Evolutionary conservation across 1,140 invertebrate genomes (phyloP), one percentile per base, ranked within the genome.

Genomic region (Zophobas atratus): DNA sequence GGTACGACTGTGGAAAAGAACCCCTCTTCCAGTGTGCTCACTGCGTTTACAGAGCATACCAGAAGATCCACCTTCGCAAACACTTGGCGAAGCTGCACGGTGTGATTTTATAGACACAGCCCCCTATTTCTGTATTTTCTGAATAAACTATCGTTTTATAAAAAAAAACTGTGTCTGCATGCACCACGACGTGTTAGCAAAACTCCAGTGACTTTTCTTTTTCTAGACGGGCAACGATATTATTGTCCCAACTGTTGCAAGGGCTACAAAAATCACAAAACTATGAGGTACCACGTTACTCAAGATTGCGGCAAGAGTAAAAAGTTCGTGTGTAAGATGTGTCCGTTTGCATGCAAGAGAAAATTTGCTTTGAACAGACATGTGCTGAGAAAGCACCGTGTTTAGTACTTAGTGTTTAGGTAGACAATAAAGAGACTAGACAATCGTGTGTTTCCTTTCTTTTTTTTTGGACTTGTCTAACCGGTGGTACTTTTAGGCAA

Each of bases 1-100:
- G 85, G 1, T 89, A 89, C 72, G 88, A 89, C 75, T 89, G 88
- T 81, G 90, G 90, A 49, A 87, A 88, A 49, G 86, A 88, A 72
- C 87, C 88, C 70, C 86, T 85, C 75, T 89, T 87, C 79, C 63
- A 55, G 56, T 82, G 82, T 63, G 38, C 77, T 33, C 76, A n/a
- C 3, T 78, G 77, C 48, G n/a, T 36, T 75, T 80, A 72, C 20
- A 51, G 48, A 38, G 46, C 70, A 20, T 72, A 72, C 38, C 70
- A 72, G 36, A 72, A 72, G 36, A 38, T 72, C 32, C 51, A 55
- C 36, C 35, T 72, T 0, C 46, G 51, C 6, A 55, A 55, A 20
- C 70, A 72, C 35, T 34, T 36, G 1, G 8, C 32, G 2, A 72
- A 72, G 32, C 6, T 53, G 2, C 70, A 72, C 43, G 20, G 34